Evolutionary conservation across 2,888 invertebrate species (phyloP), one percentile per base, ranked within the genome.

Genomic region (Rhagium mordax): DNA sequence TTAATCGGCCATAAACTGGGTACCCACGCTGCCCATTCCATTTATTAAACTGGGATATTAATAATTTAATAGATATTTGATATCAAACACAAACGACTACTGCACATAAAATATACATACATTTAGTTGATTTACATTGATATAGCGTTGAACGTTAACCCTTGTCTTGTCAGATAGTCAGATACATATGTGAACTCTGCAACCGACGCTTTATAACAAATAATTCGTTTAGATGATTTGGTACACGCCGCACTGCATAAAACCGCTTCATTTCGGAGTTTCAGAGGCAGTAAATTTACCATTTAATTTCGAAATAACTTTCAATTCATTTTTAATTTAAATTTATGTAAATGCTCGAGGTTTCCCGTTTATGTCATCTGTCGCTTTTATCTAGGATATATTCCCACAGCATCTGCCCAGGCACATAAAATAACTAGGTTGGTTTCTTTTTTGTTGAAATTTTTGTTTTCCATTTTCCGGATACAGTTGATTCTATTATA

Each of bases 71-170:
- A 24, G 21, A 62, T 10, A 62, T 62, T 48, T 16, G 47, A 48
- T 49, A 62, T 49, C 62, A 24, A 8, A 48, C 15, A 49, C 62
- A 21, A 62, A 62, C 47, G n/a, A 55, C 55, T 24, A 47, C 13
- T 47, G 18, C 33, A 61, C 15, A 16, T 15, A 21, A 62, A 24
- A 49, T 49, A 49, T 24, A 24, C 49, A 48, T 62, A 47, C 7
- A 48, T 48, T 62, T 48, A 24, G 24, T 62, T 41, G 62, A 48
- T 49, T 47, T 49, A 62, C 62, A 49, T 47, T 33, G 62, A 47
- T 49, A 29, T 10, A 49, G 24, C 48, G 15, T 15, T 49, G 47
- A 4, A 47, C 8, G 61, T 21, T 47, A 47, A 61, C 61, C 61
- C 47, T 41, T 21, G 61, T 61, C 61, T 55, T 55, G 55, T 55